Percentiles rank a stretch among this genome's conserved stretches.
These are phyloP conservation scores for Chromobotia macracanthus DNA, from an alignment of 2,797 vertebrate genomes.

Conservation along the genomic window DNA sequence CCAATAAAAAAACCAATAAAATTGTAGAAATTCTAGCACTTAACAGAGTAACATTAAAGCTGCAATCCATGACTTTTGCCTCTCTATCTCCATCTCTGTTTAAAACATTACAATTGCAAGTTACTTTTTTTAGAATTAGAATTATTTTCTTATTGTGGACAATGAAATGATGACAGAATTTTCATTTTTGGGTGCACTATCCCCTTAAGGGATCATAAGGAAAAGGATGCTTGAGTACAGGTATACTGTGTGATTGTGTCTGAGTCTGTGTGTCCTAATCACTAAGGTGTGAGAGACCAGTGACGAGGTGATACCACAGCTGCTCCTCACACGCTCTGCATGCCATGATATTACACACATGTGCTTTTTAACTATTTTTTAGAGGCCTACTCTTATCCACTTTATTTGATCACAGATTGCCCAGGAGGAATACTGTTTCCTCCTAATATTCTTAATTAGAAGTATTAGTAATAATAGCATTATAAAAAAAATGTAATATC, in stretches of 20 bases:
- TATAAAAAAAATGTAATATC: not conserved
- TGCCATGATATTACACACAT: conserved; percentile 18
- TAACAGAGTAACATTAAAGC: no score
- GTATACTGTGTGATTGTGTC: no score
- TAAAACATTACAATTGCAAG: no score
- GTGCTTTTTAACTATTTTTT: conserved; percentile 32
- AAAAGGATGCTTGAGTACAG: no score
- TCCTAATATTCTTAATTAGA: not conserved
- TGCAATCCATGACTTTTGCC: no score
- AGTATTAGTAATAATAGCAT: not conserved
- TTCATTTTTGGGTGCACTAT: not conserved
- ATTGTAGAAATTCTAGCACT: no score
- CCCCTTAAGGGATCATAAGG: no score
- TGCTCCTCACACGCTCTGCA: conserved; percentile 1
- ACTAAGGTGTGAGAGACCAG: not conserved
- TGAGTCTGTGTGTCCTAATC: not conserved
- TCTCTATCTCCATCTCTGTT: no score
- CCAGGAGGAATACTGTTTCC: not conserved
- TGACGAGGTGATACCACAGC: conserved; percentile 11
- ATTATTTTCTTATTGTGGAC: no score
- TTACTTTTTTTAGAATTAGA: no score
- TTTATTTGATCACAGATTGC: not conserved
- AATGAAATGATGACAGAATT: not conserved
- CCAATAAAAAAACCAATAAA: no score
- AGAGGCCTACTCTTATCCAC: not conserved